Evolutionary conservation across 23 tunicate genomes (phyloP).

Genomic region (Halocynthia roretzi): DNA sequence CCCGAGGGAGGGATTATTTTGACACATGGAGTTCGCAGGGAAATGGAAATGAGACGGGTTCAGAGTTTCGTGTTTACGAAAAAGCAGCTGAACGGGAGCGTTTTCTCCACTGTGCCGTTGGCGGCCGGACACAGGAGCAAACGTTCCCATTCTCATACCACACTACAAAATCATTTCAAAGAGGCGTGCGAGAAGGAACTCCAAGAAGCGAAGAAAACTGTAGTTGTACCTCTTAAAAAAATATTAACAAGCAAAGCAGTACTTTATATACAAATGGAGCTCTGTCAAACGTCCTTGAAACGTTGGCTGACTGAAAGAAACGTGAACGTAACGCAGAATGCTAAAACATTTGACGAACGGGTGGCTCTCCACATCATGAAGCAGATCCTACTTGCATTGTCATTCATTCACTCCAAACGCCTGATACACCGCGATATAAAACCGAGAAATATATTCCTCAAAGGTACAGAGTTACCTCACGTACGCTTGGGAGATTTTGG

Average conservation of each 20-base stretch:
- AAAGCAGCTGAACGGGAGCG: too few relatives aligned
- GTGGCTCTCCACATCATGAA: slow-evolving; percentile 37
- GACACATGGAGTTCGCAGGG: slow-evolving; percentile 49
- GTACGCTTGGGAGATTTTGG: slow-evolving; percentile 86
- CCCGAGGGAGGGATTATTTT: slow-evolving; percentile 31
- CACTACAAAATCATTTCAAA: background rate
- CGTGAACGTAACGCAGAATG: slow-evolving; percentile 2
- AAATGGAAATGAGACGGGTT: slow-evolving; percentile 28
- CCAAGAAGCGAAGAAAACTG: background rate
- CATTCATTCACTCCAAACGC: slow-evolving; percentile 54
- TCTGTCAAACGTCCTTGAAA: slow-evolving; percentile 58
- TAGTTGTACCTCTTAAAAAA: background rate
- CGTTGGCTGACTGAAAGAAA: slow-evolving; percentile 49
- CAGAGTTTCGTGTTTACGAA: slow-evolving; percentile 42
- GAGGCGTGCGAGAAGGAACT: background rate
- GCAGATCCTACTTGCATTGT: slow-evolving; percentile 57
- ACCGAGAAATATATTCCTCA: slow-evolving; percentile 53
- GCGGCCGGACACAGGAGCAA: background rate
- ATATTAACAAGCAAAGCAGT: slow-evolving; percentile 14
- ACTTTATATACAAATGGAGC: slow-evolving; percentile 83
- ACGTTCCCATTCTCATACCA: background rate
- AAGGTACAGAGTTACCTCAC: slow-evolving; percentile 34
- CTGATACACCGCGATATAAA: slow-evolving; percentile 73
- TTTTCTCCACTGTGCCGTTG: background rate
- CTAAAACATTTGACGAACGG: background rate